Evolutionary conservation across 2,113 vertebrate genomes (phyloP).

Genomic region (Callipepla squamata): DNA sequence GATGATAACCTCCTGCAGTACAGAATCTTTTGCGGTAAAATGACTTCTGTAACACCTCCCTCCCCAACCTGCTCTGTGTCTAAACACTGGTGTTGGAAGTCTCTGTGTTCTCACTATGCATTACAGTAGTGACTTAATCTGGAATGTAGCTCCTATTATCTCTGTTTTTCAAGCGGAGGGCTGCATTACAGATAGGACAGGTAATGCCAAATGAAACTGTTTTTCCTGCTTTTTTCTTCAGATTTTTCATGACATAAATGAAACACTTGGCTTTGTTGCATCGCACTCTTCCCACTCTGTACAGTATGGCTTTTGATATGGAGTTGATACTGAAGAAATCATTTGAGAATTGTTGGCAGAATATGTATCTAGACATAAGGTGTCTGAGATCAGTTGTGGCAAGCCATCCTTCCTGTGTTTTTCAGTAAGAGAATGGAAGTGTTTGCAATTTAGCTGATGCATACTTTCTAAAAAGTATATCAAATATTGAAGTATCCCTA

Average conservation of each 20-base stretch:
- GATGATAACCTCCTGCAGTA: conserved; percentile 47
- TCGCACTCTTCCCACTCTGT: background rate
- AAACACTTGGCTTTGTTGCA: background rate
- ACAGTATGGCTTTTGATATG: background rate
- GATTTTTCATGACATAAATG: background rate
- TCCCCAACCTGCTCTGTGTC: background rate
- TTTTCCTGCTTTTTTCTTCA: background rate
- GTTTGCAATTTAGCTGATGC: background rate
- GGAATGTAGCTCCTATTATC: background rate
- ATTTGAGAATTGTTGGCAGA: background rate
- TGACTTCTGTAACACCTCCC: background rate
- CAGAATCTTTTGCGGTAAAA: background rate
- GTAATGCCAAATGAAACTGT: background rate
- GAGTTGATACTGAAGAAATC: background rate
- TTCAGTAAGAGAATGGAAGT: background rate
- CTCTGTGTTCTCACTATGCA: background rate
- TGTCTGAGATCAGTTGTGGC: background rate
- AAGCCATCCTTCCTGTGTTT: background rate
- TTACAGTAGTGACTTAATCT: background rate
- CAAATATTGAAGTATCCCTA: background rate
- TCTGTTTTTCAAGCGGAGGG: background rate
- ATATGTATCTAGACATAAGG: background rate
- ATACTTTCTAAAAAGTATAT: background rate
- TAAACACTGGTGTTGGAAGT: background rate
- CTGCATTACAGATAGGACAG: background rate